Evolutionary conservation across 2,113 vertebrate species (phyloP).

Genomic region (Neoarius graeffei): DNA sequence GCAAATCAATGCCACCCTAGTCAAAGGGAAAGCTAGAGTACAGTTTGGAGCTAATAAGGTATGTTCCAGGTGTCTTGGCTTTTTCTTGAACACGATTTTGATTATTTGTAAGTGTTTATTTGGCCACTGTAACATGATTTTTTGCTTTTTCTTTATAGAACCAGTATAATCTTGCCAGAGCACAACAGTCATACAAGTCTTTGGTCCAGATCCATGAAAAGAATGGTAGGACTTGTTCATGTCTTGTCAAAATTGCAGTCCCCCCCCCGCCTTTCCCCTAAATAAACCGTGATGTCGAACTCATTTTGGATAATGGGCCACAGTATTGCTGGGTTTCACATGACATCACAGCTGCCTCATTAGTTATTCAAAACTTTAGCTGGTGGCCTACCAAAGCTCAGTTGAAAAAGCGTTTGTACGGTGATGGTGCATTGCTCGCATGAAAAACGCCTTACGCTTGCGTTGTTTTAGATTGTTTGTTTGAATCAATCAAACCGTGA

Average conservation of each 20-base stretch:
- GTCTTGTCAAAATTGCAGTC: background rate
- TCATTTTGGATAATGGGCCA: background rate
- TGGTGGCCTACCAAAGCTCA: too few species aligned
- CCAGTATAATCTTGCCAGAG: constrained; percentile 98
- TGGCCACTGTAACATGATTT: background rate
- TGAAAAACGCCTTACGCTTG: too few species aligned
- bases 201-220: constrained; percentile 99
- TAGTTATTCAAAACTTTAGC: too few species aligned
- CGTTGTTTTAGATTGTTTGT: too few species aligned
- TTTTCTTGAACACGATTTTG: background rate
- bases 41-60: constrained; percentile 99
- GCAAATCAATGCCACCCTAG: constrained; percentile 97
- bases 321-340: background rate
- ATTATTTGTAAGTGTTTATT: constrained; percentile 37
- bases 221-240: constrained; percentile 78
- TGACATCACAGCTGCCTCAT: too few species aligned
- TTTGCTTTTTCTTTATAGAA: constrained; percentile 71
- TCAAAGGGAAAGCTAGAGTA: constrained; percentile 98
- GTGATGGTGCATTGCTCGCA: too few species aligned
- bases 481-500: too few species aligned
- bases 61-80: background rate
- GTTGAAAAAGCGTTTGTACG: too few species aligned
- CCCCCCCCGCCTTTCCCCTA: too few species aligned
- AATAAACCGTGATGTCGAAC: background rate
- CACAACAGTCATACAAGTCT: constrained; percentile 99